Evolutionary conservation across 2,888 invertebrate genomes (phyloP).

Genomic region (Xestia sexstrigata): DNA sequence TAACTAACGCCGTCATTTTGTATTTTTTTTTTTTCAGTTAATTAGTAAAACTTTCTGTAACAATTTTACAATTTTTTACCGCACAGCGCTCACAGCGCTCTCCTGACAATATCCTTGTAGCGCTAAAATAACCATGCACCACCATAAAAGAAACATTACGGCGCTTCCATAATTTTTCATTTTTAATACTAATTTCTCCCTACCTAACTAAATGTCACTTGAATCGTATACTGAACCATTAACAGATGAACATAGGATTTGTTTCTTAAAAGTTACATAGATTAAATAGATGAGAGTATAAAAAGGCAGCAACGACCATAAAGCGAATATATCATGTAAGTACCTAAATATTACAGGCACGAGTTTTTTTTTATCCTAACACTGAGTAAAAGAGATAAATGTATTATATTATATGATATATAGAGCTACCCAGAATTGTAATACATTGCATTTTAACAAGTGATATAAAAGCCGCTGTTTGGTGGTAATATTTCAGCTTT

Average conservation of each 20-base stretch:
- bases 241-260: constrained; percentile 54
- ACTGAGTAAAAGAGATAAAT: constrained; percentile 71
- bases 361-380: constrained; percentile 74
- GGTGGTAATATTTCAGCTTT: constrained; percentile 34
- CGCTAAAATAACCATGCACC: not conserved
- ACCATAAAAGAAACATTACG: not conserved
- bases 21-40: not conserved
- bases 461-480: constrained; percentile 37
- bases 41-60: not conserved
- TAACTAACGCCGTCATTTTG: not conserved
- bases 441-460: constrained; percentile 64
- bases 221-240: constrained; percentile 30
- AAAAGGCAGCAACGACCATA: constrained; percentile 65
- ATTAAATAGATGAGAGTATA: constrained; percentile 68
- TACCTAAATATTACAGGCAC: constrained; percentile 77
- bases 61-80: not conserved
- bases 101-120: not conserved
- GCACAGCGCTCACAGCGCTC: no score
- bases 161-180: not conserved
- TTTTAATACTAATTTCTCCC: constrained; percentile 8
- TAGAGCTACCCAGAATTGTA: constrained; percentile 56
- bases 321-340: constrained; percentile 67
- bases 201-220: constrained; percentile 50
- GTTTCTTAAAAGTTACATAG: constrained; percentile 56
- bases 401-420: constrained; percentile 55